Percentiles rank a stretch among this genome's conserved stretches.
phyloP scores from a whole-genome alignment of 2,888 invertebrate genomes.

The Tipula confusa region DNA sequence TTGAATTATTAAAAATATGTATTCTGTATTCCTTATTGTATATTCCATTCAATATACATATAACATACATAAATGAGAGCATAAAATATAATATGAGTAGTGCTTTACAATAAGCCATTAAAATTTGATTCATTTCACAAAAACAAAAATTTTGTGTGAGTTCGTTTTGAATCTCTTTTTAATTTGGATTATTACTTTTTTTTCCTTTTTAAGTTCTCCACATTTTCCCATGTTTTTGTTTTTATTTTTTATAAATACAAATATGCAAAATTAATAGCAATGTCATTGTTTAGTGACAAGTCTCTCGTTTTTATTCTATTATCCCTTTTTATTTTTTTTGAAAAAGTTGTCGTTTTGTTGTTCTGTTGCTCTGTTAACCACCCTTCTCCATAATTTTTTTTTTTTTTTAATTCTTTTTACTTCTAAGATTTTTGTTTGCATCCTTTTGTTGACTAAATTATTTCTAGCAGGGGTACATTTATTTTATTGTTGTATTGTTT shows the following conservation, averaged over 20 bases:
- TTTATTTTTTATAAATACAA: slow-evolving; percentile 5
- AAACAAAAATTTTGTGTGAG: not conserved
- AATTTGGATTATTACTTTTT: slow-evolving; percentile 5
- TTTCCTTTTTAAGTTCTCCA: not conserved
- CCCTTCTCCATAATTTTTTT: not conserved
- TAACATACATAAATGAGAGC: not conserved
- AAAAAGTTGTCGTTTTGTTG: not conserved
- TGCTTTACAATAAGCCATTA: slow-evolving; percentile 1
- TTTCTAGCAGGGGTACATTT: not conserved
- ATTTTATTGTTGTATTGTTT: not conserved
- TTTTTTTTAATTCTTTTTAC: not conserved
- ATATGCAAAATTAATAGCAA: slow-evolving; percentile 29
- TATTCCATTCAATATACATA: not conserved
- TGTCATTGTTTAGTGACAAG: slow-evolving; percentile 27
- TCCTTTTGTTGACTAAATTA: not conserved
- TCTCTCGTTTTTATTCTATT: slow-evolving; percentile 8
- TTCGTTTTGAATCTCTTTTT: not conserved
- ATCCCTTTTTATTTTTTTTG: not conserved
- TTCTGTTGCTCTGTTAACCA: not conserved
- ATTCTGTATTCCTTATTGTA: not conserved
- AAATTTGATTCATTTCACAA: not conserved
- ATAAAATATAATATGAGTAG: not conserved
- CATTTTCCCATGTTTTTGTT: slow-evolving; percentile 3
- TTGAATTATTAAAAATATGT: not conserved
- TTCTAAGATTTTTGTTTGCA: not conserved